A percentile compares a stretch with the other conserved stretches of the same genome.
Evolutionary conservation across 2,113 vertebrate genomes (phyloP).

Genomic region (Platycercus adscitus): DNA sequence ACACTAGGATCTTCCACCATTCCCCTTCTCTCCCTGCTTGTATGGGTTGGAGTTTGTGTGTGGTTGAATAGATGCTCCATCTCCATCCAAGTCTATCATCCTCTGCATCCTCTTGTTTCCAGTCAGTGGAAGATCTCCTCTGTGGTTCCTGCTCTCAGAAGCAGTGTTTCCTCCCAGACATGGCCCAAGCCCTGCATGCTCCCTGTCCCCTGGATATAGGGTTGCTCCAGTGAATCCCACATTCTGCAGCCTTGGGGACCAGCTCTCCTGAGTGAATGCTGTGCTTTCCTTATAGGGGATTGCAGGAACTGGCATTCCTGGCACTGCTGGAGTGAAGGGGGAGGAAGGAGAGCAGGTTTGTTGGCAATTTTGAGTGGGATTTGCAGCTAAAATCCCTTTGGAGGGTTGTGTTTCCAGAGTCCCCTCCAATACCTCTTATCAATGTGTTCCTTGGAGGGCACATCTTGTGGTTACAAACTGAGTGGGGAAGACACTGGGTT

Average conservation of each 20-base stretch:
- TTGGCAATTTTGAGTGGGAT: neutral
- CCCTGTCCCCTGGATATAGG: neutral
- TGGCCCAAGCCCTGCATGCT: neutral
- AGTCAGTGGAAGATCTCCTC: neutral
- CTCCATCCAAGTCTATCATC: neutral
- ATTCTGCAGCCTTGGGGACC: neutral
- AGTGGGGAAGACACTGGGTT: neutral
- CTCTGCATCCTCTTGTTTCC: neutral
- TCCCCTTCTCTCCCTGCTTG: neutral
- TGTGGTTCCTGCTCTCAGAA: neutral
- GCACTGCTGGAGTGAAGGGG: slow-evolving; percentile 75
- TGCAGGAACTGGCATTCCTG: slow-evolving; percentile 79
- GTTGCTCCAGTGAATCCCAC: neutral
- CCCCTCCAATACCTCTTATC: neutral
- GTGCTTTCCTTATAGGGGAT: slow-evolving; percentile 74
- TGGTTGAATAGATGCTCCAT: neutral
- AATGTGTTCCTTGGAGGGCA: fast-evolving
- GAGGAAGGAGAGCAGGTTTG: slow-evolving; percentile 81
- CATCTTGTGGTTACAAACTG: neutral
- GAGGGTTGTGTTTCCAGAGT: neutral
- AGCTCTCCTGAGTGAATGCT: neutral
- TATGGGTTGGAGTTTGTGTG: neutral
- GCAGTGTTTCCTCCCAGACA: neutral
- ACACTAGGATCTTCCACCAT: neutral
- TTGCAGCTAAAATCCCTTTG: neutral